Evolutionary conservation across 2,113 vertebrate genomes (phyloP).

Genomic region (Xenopus tropicalis): DNA sequence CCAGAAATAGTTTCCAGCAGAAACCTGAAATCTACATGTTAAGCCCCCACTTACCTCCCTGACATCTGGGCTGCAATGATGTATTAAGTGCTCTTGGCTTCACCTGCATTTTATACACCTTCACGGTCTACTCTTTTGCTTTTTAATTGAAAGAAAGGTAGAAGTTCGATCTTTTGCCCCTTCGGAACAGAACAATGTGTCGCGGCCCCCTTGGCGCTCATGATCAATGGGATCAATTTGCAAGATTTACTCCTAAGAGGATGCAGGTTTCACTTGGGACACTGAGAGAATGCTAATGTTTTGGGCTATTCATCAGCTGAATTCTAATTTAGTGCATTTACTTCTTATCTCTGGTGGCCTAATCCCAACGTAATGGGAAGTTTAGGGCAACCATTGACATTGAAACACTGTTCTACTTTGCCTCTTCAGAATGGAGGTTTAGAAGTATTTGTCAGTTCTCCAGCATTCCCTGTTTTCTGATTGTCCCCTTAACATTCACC

Average conservation of each 20-base stretch:
- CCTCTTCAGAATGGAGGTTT: too few relatives aligned
- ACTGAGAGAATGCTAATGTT: background rate
- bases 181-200: background rate
- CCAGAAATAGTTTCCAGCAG: background rate
- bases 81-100: too few relatives aligned
- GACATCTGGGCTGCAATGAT: background rate
- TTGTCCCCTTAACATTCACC: too few relatives aligned
- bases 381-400: too few relatives aligned
- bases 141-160: background rate
- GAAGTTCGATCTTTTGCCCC: background rate
- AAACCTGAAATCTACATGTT: too few relatives aligned
- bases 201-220: background rate
- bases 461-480: too few relatives aligned
- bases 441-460: too few relatives aligned
- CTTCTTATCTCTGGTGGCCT: too few relatives aligned
- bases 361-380: too few relatives aligned
- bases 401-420: too few relatives aligned
- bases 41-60: background rate
- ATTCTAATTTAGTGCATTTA: background rate
- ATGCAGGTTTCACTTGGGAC: background rate
- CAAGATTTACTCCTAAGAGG: background rate
- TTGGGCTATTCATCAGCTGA: background rate
- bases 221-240: background rate
- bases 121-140: background rate
- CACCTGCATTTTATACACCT: too few relatives aligned